Evolutionary conservation across 2,888 invertebrate genomes (phyloP).

Genomic region (Loripinus fragilis): DNA sequence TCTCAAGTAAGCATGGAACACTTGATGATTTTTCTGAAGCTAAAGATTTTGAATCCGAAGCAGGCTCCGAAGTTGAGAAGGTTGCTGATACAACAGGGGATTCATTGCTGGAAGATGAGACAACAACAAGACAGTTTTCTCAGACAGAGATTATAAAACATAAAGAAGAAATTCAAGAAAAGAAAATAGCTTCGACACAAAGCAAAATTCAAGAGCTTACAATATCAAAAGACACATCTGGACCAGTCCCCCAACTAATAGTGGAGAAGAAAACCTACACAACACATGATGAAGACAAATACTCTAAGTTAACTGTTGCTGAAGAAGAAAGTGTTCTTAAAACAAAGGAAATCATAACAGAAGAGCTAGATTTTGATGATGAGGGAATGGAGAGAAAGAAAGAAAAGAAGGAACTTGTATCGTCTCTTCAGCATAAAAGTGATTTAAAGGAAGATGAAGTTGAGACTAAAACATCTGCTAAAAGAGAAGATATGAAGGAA

Average conservation of each 20-base stretch:
- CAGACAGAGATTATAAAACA: slow-evolving; percentile 50
- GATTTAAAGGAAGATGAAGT: slow-evolving; percentile 47
- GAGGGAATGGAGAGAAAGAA: slow-evolving; percentile 58
- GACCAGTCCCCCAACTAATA: slow-evolving; percentile 47
- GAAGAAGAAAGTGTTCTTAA: slow-evolving; percentile 42
- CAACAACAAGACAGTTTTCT: slow-evolving; percentile 31
- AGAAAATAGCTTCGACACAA: slow-evolving; percentile 36
- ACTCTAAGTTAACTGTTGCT: slow-evolving; percentile 41
- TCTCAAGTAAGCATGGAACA: slow-evolving; percentile 17
- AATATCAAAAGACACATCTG: slow-evolving; percentile 52
- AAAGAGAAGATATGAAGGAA: slow-evolving; percentile 54
- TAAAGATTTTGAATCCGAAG: slow-evolving; percentile 23
- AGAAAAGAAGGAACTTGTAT: slow-evolving; percentile 49
- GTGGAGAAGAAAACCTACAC: slow-evolving; percentile 53
- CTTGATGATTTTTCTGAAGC: slow-evolving; percentile 17
- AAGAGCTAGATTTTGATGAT: slow-evolving; percentile 50
- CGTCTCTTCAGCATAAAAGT: slow-evolving; percentile 47
- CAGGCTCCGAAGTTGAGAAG: slow-evolving; percentile 23
- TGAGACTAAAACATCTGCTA: slow-evolving; percentile 37
- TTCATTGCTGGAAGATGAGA: slow-evolving; percentile 53
- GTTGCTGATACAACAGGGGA: slow-evolving; percentile 15
- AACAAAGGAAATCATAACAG: slow-evolving; percentile 50
- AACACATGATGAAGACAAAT: slow-evolving; percentile 50
- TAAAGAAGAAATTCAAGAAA: slow-evolving; percentile 43
- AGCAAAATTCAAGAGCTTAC: slow-evolving; percentile 46